A percentile compares a stretch with the other conserved stretches of the same genome.
These are phyloP conservation scores for Hirtodrosophila trivittata DNA, from an alignment of 2,888 invertebrate species.

Conservation along the genomic window DNA sequence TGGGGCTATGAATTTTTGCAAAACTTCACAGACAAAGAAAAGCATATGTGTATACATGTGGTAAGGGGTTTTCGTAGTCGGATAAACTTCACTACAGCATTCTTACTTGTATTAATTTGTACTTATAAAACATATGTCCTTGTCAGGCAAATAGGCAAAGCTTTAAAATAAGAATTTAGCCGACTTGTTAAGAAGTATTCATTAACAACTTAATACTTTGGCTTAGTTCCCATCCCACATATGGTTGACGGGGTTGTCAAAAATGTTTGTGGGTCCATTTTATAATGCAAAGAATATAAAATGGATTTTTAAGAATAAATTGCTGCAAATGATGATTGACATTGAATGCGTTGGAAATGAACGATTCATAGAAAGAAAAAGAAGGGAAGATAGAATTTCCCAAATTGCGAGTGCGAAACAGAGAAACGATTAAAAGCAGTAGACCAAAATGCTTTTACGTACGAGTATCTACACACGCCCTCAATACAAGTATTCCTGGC, in stretches of 20 bases:
- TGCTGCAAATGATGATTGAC: constrained; percentile 65
- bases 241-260: constrained; percentile 2
- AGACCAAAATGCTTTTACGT: constrained; percentile 40
- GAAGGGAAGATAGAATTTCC: background rate
- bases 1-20: too few relatives aligned
- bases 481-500: constrained; percentile 14
- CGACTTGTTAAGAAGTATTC: constrained; percentile 39
- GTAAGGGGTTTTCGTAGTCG: too few relatives aligned
- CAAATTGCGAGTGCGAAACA: constrained; percentile 44
- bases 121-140: too few relatives aligned
- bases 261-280: background rate
- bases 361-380: background rate
- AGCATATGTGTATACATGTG: too few relatives aligned
- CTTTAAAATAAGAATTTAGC: too few relatives aligned
- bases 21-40: too few relatives aligned
- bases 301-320: constrained; percentile 47
- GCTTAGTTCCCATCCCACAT: background rate
- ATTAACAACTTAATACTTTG: constrained; percentile 35
- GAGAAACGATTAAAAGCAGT: constrained; percentile 55
- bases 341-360: constrained; percentile 31
- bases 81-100: too few relatives aligned
- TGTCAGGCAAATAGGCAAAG: background rate
- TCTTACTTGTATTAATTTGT: too few relatives aligned
- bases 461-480: constrained; percentile 1
- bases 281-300: too few relatives aligned